Base-by-base conservation (phyloP, 2,888 invertebrate genomes). In the Leucophenga montana region DNA sequence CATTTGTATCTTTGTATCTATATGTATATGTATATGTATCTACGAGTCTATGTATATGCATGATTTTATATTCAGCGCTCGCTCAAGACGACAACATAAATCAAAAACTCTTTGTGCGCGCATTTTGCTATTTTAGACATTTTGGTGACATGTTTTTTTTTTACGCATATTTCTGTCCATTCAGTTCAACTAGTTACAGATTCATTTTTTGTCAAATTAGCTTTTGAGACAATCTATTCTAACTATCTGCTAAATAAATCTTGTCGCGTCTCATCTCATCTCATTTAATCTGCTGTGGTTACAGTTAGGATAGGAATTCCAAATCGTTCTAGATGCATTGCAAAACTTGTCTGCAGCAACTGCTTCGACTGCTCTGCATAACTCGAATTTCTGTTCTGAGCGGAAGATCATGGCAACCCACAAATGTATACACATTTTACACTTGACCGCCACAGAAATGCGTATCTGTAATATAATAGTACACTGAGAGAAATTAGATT, bases 41-140 rank as follows among this genome's bases (percentile, higher is more conserved):
- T 16, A 8, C 4, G 48, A 8, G 11, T 48, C 48, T 48, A 48
- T 48, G 4, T 3, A 20, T 13, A 13, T 18, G 22, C 31, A 82
- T 75, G 83, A 82, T 82, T 82, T 78, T 83, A 82, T 79, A 82
- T 82, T 82, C 81, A 82, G 81, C 83, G 75, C 81, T 82, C 76
- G 74, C 68, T n/a, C n/a, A 80, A 79, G 79, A 81, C 27, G 78
- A 80, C 78, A 74, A 76, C 84, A 84, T 82, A 82, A 82, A 82
- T 82, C 81, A 82, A 84, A 82, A 82, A 39, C 73, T 68, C 70
- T 46, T 39, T 39, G 39, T 39, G 39, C 27, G 27, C 27, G 27
- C 27, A 27, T 27, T 27, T 27, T 27, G 27, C 11, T 39, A 11
- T 39, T 39, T 69, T 70, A 67, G 69, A 68, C 76, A 69, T 72